Percentiles rank a stretch among this genome's conserved stretches.
phyloP scores from a whole-genome alignment of 2,797 vertebrate genomes.

The Sebastes dallii region DNA sequence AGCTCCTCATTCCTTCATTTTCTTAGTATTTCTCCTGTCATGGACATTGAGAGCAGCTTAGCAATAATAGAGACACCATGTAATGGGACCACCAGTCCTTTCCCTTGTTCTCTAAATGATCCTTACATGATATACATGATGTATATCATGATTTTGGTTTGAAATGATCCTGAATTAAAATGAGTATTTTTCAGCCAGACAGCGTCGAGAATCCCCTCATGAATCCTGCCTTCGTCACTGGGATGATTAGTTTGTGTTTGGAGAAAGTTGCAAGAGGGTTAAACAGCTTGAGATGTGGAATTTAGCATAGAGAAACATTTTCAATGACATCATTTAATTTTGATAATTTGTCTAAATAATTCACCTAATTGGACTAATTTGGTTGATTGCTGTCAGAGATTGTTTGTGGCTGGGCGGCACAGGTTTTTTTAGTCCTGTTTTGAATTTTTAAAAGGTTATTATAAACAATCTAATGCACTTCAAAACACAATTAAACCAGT shows the following conservation, averaged over 20 bases:
- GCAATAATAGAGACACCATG: background rate
- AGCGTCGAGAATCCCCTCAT: slow-evolving; percentile 39
- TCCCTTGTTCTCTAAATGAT: slow-evolving; percentile 23
- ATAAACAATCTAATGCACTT: background rate
- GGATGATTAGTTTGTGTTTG: slow-evolving; percentile 19
- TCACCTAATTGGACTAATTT: slow-evolving; percentile 53
- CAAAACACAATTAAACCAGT: background rate
- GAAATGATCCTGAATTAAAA: slow-evolving; percentile 13
- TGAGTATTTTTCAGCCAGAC: background rate
- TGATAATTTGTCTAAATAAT: slow-evolving; percentile 49
- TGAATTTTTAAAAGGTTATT: background rate
- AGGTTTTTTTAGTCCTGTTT: background rate
- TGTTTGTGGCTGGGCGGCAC: slow-evolving; percentile 3
- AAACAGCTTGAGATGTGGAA: slow-evolving; percentile 33
- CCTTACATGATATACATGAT: background rate
- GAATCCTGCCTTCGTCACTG: slow-evolving; percentile 47
- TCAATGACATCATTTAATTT: slow-evolving; percentile 36
- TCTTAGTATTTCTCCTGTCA: background rate
- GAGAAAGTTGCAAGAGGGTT: slow-evolving; percentile 29
- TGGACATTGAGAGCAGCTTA: background rate
- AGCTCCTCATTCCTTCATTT: background rate
- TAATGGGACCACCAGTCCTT: background rate
- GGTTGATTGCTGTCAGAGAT: slow-evolving; percentile 36
- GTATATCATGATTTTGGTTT: background rate
- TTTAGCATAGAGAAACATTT: slow-evolving; percentile 26